Conservation (phyloP, 35 echinoderm and acorn worm genomes). For the Lytechinus variegatus region DNA sequence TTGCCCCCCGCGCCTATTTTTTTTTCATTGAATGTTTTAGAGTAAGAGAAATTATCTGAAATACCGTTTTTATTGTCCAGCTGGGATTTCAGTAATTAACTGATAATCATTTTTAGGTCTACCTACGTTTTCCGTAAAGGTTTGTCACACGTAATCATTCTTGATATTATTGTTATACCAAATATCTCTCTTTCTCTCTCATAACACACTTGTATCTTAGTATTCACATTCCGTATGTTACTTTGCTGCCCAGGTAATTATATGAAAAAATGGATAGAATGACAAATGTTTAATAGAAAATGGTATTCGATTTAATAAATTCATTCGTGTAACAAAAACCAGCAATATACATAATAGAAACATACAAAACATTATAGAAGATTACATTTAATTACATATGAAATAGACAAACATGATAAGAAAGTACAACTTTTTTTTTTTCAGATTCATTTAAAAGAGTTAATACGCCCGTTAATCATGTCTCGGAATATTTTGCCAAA, state of each 20-base stretch:
- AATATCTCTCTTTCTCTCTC: neutral
- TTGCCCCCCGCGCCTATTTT: too few species aligned
- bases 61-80: too few species aligned
- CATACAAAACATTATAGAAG: neutral
- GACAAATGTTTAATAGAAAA: neutral
- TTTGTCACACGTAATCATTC: too few species aligned
- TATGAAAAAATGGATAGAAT: neutral
- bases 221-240: too few species aligned
- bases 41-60: too few species aligned
- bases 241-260: neutral
- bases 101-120: too few species aligned
- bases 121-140: too few species aligned
- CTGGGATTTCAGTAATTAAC: too few species aligned
- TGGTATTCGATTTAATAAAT: slow-evolving; percentile 14
- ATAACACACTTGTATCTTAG: neutral
- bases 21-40: too few species aligned
- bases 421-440: neutral
- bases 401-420: neutral
- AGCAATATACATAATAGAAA: neutral
- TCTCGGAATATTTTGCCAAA: neutral
- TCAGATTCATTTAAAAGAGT: neutral
- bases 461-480: neutral
- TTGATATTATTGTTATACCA: neutral
- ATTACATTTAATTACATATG: neutral
- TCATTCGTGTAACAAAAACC: neutral